These are phyloP conservation scores for Piaya cayana DNA, from an alignment of 2,113 vertebrate species.

Conservation along the genomic window DNA sequence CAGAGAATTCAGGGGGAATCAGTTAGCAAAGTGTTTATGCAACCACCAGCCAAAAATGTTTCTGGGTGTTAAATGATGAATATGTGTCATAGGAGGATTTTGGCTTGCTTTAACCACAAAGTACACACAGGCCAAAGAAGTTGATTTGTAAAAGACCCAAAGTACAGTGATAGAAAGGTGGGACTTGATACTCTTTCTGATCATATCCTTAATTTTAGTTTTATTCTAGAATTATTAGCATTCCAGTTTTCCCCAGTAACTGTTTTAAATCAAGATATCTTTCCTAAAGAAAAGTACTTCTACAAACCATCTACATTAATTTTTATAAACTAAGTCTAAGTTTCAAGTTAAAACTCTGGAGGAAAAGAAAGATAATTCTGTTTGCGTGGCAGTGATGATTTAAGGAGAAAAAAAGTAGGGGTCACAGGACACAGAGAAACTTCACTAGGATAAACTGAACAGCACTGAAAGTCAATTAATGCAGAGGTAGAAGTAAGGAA, in stretches of 20 bases:
- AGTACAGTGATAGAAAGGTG: not conserved
- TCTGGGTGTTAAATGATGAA: not conserved
- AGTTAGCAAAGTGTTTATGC: not conserved
- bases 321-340: not conserved
- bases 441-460: constrained; percentile 21
- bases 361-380: not conserved
- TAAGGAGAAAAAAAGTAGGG: not conserved
- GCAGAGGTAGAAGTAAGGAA: not conserved
- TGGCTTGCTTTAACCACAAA: not conserved
- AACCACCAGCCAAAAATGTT: not conserved
- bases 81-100: not conserved
- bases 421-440: not conserved
- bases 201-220: not conserved
- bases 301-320: not conserved
- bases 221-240: not conserved
- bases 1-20: not conserved
- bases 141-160: not conserved
- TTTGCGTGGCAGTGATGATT: not conserved
- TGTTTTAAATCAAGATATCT: not conserved
- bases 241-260: not conserved
- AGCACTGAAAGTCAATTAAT: constrained; percentile 38
- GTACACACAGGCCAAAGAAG: not conserved
- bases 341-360: not conserved
- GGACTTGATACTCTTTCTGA: not conserved
- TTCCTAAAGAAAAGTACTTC: not conserved